Evolutionary conservation across 2,113 vertebrate genomes (phyloP).

Genomic region (Maccullochella peelii): DNA sequence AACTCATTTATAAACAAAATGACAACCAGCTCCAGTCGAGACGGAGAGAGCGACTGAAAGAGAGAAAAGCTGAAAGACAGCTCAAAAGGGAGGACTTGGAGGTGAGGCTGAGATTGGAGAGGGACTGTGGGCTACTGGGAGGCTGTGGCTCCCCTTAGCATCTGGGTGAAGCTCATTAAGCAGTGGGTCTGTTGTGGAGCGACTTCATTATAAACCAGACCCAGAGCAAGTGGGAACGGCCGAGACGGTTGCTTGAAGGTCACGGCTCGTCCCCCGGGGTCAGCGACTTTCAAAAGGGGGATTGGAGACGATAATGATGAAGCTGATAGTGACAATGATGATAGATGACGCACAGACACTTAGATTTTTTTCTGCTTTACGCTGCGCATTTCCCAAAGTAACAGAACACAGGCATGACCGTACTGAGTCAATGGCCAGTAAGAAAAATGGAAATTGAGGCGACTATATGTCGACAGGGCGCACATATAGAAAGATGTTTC

Average conservation of each 20-base stretch:
- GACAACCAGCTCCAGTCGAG: slow-evolving; percentile 49
- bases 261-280: slow-evolving; percentile 41
- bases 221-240: slow-evolving; percentile 24
- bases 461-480: neutral
- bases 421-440: slow-evolving; percentile 30
- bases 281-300: slow-evolving; percentile 15
- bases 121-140: slow-evolving; percentile 69
- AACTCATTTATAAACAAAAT: slow-evolving; percentile 67
- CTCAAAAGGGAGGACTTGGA: slow-evolving; percentile 48
- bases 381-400: neutral
- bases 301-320: slow-evolving; percentile 40
- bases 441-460: slow-evolving; percentile 40
- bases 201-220: slow-evolving; percentile 52
- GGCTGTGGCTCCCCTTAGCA: slow-evolving; percentile 62
- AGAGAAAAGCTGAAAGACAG: slow-evolving; percentile 41
- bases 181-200: slow-evolving; percentile 43
- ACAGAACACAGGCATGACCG: neutral
- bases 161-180: slow-evolving; percentile 78
- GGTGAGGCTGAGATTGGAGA: slow-evolving; percentile 68
- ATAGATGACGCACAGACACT: slow-evolving; percentile 37
- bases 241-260: slow-evolving; percentile 55
- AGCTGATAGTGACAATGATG: slow-evolving; percentile 36
- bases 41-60: slow-evolving; percentile 9
- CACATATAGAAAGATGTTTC: slow-evolving; percentile 42
- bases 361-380: neutral